Conservation (phyloP, 1,140 invertebrate genomes). For the Calycopis cecrops region DNA sequence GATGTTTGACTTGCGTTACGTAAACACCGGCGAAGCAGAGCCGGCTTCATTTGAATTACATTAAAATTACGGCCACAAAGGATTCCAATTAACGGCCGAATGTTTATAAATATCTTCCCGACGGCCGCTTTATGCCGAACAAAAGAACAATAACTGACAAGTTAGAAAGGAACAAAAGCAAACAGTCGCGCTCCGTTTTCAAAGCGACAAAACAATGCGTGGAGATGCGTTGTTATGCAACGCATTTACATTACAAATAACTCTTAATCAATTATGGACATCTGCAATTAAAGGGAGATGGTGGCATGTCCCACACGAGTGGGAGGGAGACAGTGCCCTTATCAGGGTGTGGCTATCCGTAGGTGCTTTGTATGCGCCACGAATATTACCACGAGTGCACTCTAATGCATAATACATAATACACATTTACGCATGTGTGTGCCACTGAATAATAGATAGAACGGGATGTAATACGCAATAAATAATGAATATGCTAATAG, state of each 20-base stretch:
- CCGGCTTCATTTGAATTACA: slow-evolving; percentile 29
- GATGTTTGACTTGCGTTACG: slow-evolving; percentile 14
- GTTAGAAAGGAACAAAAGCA: slow-evolving; percentile 68
- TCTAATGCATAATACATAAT: slow-evolving; percentile 41
- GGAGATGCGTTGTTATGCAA: slow-evolving; percentile 32
- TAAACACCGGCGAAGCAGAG: slow-evolving; percentile 22
- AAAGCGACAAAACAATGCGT: slow-evolving; percentile 52
- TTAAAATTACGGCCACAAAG: slow-evolving; percentile 41
- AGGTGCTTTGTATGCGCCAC: slow-evolving; percentile 57
- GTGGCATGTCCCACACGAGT: slow-evolving; percentile 30
- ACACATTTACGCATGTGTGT: slow-evolving; percentile 24
- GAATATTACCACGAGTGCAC: slow-evolving; percentile 48
- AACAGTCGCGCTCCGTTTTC: slow-evolving; percentile 61
- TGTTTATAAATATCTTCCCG: slow-evolving; percentile 60
- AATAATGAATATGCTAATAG: slow-evolving; percentile 12
- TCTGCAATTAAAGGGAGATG: slow-evolving; percentile 37
- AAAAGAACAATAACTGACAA: slow-evolving; percentile 67
- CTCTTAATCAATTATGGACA: slow-evolving; percentile 23
- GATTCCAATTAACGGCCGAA: slow-evolving; percentile 50
- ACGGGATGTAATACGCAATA: not conserved
- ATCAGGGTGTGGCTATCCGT: slow-evolving; percentile 67
- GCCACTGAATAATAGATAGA: not conserved
- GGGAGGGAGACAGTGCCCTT: slow-evolving; percentile 45
- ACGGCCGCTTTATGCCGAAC: slow-evolving; percentile 50
- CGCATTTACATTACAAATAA: slow-evolving; percentile 26